Evolutionary conservation across 1,140 invertebrate species (phyloP).

Genomic region (Drosophila neocordata): DNA sequence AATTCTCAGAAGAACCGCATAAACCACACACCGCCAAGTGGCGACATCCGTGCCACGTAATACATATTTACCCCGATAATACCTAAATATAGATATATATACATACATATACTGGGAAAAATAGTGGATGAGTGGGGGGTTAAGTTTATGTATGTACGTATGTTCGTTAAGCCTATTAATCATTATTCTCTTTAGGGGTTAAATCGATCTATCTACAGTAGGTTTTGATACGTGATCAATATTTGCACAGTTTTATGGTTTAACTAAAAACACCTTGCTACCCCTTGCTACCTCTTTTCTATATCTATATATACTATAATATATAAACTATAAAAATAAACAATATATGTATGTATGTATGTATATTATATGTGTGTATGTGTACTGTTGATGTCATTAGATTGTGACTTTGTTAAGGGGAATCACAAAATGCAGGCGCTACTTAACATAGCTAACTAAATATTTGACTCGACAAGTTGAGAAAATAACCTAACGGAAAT

Average conservation of each 20-base stretch:
- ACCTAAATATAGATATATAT: conserved; percentile 3
- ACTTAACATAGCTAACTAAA: no score
- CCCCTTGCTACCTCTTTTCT: neutral
- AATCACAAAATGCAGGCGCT: no score
- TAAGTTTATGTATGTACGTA: no score
- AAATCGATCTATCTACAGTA: neutral
- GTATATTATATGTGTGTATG: no score
- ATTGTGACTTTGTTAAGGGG: no score
- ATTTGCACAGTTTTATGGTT: conserved; percentile 11
- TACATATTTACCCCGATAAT: conserved; percentile 10
- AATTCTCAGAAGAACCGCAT: conserved; percentile 18
- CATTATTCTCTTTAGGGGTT: neutral
- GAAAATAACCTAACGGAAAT: conserved; percentile 36
- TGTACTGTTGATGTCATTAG: no score
- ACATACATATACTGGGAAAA: neutral
- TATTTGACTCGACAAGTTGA: no score
- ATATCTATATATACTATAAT: no score
- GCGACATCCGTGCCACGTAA: conserved; percentile 15
- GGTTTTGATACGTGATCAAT: neutral
- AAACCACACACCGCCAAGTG: conserved; percentile 18
- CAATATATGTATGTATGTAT: no score
- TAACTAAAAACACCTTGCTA: conserved; percentile 8
- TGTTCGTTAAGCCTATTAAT: conserved; percentile 5
- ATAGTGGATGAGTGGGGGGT: neutral
- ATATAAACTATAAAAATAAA: no score